phyloP scores from a whole-genome alignment of 2,113 vertebrate genomes.

The Austrofundulus limnaeus region DNA sequence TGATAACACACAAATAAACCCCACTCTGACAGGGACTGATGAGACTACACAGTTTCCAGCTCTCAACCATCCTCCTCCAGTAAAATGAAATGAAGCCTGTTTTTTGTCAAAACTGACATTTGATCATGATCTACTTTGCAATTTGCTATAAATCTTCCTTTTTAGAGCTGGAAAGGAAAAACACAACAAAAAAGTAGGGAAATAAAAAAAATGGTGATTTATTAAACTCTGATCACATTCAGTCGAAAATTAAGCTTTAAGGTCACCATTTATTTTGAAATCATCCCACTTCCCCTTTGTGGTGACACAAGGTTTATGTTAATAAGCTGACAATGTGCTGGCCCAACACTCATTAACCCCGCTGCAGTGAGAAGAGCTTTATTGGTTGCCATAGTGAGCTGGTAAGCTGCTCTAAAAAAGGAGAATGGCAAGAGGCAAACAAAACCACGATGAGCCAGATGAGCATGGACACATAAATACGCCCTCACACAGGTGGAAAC shows the following conservation, averaged over 20 bases:
- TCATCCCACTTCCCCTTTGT: slow-evolving; percentile 29
- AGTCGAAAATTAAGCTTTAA: neutral
- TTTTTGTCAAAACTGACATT: neutral
- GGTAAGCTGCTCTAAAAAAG: slow-evolving; percentile 69
- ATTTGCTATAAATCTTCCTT: neutral
- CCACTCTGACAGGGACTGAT: neutral
- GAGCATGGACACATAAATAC: slow-evolving; percentile 33
- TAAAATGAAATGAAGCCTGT: neutral
- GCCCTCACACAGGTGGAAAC: slow-evolving; percentile 50
- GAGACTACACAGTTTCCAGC: neutral
- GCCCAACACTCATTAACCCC: slow-evolving; percentile 67
- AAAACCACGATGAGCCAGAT: slow-evolving; percentile 56
- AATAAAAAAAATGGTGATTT: too few relatives aligned
- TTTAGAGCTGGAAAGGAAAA: neutral
- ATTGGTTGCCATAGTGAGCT: slow-evolving; percentile 79
- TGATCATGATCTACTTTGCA: neutral
- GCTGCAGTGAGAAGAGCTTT: slow-evolving; percentile 58
- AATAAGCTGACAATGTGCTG: slow-evolving; percentile 43
- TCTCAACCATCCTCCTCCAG: neutral
- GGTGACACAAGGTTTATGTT: slow-evolving; percentile 41
- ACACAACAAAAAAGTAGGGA: neutral
- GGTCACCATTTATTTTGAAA: slow-evolving; percentile 31
- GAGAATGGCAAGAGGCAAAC: slow-evolving; percentile 58
- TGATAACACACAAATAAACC: slow-evolving; percentile 1
- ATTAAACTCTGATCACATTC: too few relatives aligned